A percentile compares a stretch with the other conserved stretches of the same genome.
Evolutionary conservation across 2,797 vertebrate species (phyloP).

Genomic region (Esox masquinongy): DNA sequence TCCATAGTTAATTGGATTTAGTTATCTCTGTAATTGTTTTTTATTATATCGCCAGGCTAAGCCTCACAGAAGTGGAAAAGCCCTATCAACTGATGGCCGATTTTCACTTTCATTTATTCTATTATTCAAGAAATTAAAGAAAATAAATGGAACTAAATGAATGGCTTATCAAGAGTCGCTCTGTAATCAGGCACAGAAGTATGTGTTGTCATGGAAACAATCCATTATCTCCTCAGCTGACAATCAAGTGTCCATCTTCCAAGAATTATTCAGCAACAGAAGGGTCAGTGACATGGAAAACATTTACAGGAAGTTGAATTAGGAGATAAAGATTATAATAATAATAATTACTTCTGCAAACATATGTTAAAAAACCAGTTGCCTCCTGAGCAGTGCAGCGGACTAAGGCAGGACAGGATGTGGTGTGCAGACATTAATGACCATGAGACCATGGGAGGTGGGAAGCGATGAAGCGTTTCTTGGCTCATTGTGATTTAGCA

Average conservation of each 20-base stretch:
- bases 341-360: no score
- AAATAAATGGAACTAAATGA: conserved; percentile 24
- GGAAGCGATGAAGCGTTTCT: no score
- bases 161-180: conserved; percentile 44
- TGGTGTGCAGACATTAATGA: no score
- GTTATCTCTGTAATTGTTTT: conserved; percentile 12
- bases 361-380: no score
- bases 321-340: no score
- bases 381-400: no score
- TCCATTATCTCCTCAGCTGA: conserved; percentile 33
- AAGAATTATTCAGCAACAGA: background rate
- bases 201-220: conserved; percentile 36
- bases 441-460: no score
- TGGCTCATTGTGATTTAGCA: no score
- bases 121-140: conserved; percentile 22
- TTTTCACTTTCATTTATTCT: conserved; percentile 14
- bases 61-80: background rate
- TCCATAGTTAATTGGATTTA: conserved; percentile 7
- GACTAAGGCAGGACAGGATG: no score
- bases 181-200: conserved; percentile 39
- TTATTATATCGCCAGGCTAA: background rate
- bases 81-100: background rate
- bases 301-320: background rate
- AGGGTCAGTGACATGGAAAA: background rate
- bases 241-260: background rate